Conservation (phyloP, 2,113 vertebrate species). For the Sinocyclocheilus maitianheensis region DNA sequence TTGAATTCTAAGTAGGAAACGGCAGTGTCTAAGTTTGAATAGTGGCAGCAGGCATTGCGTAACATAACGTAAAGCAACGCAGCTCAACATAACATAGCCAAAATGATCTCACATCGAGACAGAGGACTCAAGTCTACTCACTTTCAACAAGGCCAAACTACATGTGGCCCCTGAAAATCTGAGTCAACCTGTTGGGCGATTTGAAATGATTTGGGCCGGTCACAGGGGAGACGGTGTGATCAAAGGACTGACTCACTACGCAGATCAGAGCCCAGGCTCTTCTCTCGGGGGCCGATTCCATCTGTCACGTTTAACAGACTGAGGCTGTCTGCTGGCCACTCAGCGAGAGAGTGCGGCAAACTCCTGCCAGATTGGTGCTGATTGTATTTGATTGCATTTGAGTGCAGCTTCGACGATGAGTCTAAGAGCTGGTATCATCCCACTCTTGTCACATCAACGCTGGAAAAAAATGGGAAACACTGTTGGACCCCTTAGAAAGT, state of each 20-base stretch:
- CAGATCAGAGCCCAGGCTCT: conserved; percentile 32
- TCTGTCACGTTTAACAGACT: conserved; percentile 53
- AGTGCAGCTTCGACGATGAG: conserved; percentile 59
- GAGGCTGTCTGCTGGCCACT: conserved; percentile 44
- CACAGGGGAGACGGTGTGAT: conserved; percentile 32
- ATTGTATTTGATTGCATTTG: conserved; percentile 72
- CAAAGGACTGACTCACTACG: conserved; percentile 10
- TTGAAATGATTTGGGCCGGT: conserved; percentile 42
- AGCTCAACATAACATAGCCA: not conserved
- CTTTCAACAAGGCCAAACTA: conserved; percentile 19
- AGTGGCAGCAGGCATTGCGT: not conserved
- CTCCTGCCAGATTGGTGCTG: conserved; percentile 62
- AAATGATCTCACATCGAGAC: not conserved
- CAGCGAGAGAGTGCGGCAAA: conserved; percentile 42
- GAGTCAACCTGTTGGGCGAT: conserved; percentile 47
- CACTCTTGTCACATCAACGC: conserved; percentile 56
- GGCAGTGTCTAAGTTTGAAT: not conserved
- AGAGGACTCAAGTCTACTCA: conserved; percentile 9
- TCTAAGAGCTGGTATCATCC: conserved; percentile 70
- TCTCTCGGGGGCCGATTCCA: conserved; percentile 37
- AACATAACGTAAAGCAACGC: not conserved
- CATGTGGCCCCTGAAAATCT: conserved; percentile 31
- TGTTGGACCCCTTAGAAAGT: conserved; percentile 19
- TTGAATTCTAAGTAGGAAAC: not conserved
- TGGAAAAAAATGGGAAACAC: conserved; percentile 37